Conservation (phyloP, 2,113 vertebrate species). For the Pristiophorus japonicus region DNA sequence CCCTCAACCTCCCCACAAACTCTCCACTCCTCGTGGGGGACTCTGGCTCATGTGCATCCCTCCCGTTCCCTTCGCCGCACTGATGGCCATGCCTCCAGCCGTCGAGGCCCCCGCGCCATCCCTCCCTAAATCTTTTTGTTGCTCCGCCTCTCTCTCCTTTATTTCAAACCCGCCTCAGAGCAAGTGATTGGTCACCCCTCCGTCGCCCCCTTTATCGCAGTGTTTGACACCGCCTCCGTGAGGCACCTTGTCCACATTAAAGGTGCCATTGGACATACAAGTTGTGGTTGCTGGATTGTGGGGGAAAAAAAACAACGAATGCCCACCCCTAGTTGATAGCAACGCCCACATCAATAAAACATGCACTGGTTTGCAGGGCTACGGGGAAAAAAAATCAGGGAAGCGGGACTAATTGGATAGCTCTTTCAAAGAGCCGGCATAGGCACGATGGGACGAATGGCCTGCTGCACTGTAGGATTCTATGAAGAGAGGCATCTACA, state of each 20-base stretch:
- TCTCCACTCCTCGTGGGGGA: background rate
- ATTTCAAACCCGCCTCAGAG: background rate
- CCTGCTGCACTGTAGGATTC: background rate
- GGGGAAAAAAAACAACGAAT: background rate
- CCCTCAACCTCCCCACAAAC: no score
- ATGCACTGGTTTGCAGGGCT: background rate
- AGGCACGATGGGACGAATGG: background rate
- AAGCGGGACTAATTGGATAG: background rate
- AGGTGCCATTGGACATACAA: background rate
- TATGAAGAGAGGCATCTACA: no score
- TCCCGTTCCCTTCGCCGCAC: background rate
- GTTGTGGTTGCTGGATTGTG: background rate
- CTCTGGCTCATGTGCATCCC: background rate
- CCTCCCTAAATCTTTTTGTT: background rate
- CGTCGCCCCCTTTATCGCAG: background rate
- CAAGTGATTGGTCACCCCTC: background rate
- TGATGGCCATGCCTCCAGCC: no score
- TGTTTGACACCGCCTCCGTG: background rate
- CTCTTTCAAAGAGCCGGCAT: background rate
- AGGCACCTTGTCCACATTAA: background rate
- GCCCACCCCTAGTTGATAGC: background rate
- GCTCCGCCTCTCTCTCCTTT: no score
- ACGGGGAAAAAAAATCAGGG: background rate
- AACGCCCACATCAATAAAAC: background rate
- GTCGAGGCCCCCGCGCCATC: no score